These are phyloP conservation scores for Dicentrarchus labrax DNA, from an alignment of 2,113 vertebrate genomes.

Conservation along the genomic window DNA sequence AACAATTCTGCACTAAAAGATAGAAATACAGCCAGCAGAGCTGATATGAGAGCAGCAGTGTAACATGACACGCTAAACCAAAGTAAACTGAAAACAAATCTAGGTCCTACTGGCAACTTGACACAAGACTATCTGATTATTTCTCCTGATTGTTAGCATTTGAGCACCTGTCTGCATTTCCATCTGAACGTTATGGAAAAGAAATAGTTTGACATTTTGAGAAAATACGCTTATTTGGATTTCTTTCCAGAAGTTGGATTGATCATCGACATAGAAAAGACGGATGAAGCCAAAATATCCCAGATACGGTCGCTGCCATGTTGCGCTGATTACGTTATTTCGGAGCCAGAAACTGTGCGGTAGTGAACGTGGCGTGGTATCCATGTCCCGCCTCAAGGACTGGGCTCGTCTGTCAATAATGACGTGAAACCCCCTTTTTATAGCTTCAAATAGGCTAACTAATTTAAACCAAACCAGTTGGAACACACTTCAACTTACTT, in stretches of 20 bases:
- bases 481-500: no score
- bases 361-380: no score
- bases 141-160: conserved; percentile 32
- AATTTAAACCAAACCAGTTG: no score
- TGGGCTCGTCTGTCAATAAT: no score
- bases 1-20: conserved; percentile 38
- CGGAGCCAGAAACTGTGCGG: no score
- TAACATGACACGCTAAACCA: conserved; percentile 38
- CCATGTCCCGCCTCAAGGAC: no score
- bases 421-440: no score
- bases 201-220: conserved; percentile 11
- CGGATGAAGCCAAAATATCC: no score
- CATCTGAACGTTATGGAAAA: conserved; percentile 12
- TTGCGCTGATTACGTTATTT: no score
- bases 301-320: no score
- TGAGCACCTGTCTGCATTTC: conserved; percentile 50
- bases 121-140: conserved; percentile 30
- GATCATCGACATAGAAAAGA: no score
- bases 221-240: neutral
- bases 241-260: conserved; percentile 8
- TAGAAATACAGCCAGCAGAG: conserved; percentile 50
- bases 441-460: no score
- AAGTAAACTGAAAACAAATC: conserved; percentile 41
- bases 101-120: conserved; percentile 47
- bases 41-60: conserved; percentile 49